Percentiles rank a stretch among this genome's conserved stretches.
These are phyloP conservation scores for Cephalopholis sonnerati DNA, from an alignment of 2,113 vertebrate species.

Conservation along the genomic window DNA sequence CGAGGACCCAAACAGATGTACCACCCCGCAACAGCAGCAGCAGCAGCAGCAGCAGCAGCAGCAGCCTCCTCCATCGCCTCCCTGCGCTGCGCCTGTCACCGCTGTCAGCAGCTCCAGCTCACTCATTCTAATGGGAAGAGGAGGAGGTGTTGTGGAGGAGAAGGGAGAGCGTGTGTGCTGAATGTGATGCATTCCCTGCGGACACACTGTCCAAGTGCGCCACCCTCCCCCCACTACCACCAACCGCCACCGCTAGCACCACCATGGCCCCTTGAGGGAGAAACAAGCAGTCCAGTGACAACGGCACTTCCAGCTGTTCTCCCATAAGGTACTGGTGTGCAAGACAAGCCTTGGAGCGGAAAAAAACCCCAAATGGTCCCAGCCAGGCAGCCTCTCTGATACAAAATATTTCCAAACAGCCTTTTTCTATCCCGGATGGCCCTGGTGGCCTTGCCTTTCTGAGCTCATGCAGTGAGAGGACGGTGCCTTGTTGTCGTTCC, in stretches of 20 bases:
- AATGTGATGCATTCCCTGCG: constrained; percentile 56
- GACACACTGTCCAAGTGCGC: constrained; percentile 61
- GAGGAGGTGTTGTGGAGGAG: constrained; percentile 43
- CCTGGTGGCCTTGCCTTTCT: constrained; percentile 27
- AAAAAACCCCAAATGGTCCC: constrained; percentile 28
- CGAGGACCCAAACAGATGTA: constrained; percentile 67
- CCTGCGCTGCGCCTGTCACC: constrained; percentile 57
- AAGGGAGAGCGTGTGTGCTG: constrained; percentile 25
- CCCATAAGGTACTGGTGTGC: constrained; percentile 46
- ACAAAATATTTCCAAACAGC: constrained; percentile 34
- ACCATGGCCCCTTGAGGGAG: constrained; percentile 40
- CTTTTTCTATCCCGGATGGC: background rate
- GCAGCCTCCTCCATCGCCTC: constrained; percentile 27
- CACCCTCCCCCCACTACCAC: constrained; percentile 17
- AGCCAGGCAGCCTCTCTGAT: constrained; percentile 30
- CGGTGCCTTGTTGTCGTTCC: constrained; percentile 58
- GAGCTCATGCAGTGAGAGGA: constrained; percentile 27
- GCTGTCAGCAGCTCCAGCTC: constrained; percentile 69
- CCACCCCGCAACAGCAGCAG: constrained; percentile 1
- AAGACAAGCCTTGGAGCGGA: constrained; percentile 24
- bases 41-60: background rate
- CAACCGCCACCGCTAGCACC: constrained; percentile 12
- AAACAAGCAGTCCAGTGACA: constrained; percentile 48
- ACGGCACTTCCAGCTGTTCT: constrained; percentile 69
- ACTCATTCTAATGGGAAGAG: constrained; percentile 62